These are phyloP conservation scores for Drosophila macrospina DNA, from an alignment of 2,888 invertebrate genomes.

Conservation along the genomic window DNA sequence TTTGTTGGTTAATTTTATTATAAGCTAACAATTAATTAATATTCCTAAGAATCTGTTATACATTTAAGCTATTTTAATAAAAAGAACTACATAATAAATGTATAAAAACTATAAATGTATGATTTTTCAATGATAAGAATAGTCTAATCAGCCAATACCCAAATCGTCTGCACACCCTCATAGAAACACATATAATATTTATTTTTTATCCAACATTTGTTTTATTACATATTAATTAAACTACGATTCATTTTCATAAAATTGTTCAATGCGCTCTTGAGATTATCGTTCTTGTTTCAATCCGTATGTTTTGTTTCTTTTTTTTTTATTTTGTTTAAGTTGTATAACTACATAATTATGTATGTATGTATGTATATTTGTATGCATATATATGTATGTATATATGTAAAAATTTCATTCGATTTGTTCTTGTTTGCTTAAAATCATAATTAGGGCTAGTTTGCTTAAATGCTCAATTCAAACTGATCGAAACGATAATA, in stretches of 20 bases:
- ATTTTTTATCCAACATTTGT: slow-evolving; percentile 71
- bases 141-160: too few species aligned
- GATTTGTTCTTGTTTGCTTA: slow-evolving; percentile 39
- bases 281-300: slow-evolving; percentile 49
- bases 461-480: slow-evolving; percentile 14
- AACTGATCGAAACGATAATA: slow-evolving; percentile 15
- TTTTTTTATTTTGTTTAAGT: slow-evolving; percentile 16
- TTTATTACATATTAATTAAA: slow-evolving; percentile 71
- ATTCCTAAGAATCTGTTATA: slow-evolving; percentile 60
- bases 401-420: slow-evolving; percentile 61
- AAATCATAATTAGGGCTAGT: slow-evolving; percentile 29
- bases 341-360: slow-evolving; percentile 66
- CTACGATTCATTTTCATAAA: slow-evolving; percentile 70
- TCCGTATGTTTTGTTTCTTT: slow-evolving; percentile 44
- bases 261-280: slow-evolving; percentile 72
- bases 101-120: background rate
- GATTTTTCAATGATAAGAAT: too few species aligned
- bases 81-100: slow-evolving; percentile 36
- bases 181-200: too few species aligned
- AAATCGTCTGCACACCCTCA: too few species aligned
- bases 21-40: slow-evolving; percentile 67
- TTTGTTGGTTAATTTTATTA: slow-evolving; percentile 70
- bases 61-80: slow-evolving; percentile 55
- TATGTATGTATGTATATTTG: slow-evolving; percentile 50
- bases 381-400: slow-evolving; percentile 48